Evolutionary conservation across 2,797 vertebrate genomes (phyloP), one percentile per base, ranked within the genome.

Genomic region (Brachyrhaphis roseni): DNA sequence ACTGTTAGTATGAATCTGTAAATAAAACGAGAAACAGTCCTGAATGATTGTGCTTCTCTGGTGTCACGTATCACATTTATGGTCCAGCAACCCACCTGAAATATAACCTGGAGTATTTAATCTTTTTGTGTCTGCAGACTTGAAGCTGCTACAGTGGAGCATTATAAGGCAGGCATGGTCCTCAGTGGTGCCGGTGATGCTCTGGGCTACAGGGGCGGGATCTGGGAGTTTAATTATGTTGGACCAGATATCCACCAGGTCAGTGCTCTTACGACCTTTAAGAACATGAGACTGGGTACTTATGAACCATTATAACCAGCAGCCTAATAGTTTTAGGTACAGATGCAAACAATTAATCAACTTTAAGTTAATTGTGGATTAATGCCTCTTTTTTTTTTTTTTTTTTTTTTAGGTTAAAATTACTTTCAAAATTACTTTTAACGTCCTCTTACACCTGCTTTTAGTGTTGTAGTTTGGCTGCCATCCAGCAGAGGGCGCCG

Each of bases 141-240:
- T 26, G 20, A 26, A 41, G 1, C 12, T 51, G 90, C 78, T 7
- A 85, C 87, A 10, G 23, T 91, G 85, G 89, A 95, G 28, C 90
- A 92, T 80, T 97, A 97, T 4, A 94, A 92, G 57, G 95, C 96
- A 0, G 96, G 93, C 68, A 95, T 97, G 97, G 16, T 97, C 92
- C 95, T 97, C 86, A 97, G 97, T 0, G 96, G 95, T 0, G 96
- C 79, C 1, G 97, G 97, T 20, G 97, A 97, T 5, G 96, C 96
- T 2, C 89, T 97, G 55, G 97, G 97, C 1, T 97, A 95, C 94
- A 94, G 94, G 80, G 96, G 93, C 4, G 88, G 90, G 75, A 90
- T 86, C 47, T 97, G 96, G 96, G 96, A 96, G 83, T 95, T 96
- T 84, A 95, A 95, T 43, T 73, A 90, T 72, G 93, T 96, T 0